Evolutionary conservation across 2,888 invertebrate genomes (phyloP).

Genomic region (Cryptosula pallasiana): DNA sequence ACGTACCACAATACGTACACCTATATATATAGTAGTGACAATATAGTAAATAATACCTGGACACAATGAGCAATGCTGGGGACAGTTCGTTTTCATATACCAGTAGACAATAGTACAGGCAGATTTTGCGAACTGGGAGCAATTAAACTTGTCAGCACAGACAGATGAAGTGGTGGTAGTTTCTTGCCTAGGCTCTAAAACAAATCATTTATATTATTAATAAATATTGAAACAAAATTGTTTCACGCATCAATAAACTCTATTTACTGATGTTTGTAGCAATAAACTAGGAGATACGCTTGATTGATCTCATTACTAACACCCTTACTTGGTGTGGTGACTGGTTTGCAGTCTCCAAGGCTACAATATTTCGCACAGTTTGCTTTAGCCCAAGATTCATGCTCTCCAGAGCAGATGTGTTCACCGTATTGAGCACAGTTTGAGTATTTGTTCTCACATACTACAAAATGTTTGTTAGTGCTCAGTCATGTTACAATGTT

Average conservation of each 20-base stretch:
- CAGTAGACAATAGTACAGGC: background rate
- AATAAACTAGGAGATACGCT: no score
- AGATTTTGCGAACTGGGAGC: background rate
- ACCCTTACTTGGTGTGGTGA: background rate
- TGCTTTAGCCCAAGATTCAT: background rate
- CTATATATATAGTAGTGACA: no score
- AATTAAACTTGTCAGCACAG: background rate
- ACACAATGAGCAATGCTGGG: background rate
- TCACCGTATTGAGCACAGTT: background rate
- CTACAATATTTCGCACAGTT: conserved; percentile 21
- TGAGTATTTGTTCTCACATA: background rate
- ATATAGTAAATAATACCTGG: conserved; percentile 6
- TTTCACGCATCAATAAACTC: no score
- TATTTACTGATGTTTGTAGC: no score
- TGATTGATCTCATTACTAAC: no score
- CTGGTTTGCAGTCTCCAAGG: background rate
- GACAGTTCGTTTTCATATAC: background rate
- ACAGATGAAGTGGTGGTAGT: background rate
- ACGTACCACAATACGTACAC: no score
- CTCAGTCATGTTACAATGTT: no score
- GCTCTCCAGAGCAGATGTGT: background rate
- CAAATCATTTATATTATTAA: no score
- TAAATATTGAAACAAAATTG: no score
- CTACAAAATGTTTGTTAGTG: no score
- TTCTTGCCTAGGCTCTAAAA: no score